Evolutionary conservation across 2,113 vertebrate genomes (phyloP).

Genomic region (Scatophagus argus): DNA sequence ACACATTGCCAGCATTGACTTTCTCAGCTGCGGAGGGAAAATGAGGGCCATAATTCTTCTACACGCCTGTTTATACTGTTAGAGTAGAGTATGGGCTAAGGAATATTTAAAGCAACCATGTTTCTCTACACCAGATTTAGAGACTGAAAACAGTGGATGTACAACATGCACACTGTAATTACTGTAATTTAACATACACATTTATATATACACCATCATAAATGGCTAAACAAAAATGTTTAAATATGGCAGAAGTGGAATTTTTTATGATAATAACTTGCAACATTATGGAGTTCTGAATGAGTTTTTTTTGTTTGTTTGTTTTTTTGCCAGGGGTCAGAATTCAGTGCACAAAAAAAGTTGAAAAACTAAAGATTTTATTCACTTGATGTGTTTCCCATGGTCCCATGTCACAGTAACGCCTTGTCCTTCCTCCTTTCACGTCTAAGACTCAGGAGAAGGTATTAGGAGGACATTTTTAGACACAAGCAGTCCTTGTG

Average conservation of each 20-base stretch:
- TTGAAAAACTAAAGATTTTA: conserved; percentile 35
- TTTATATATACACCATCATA: neutral
- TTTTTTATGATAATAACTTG: neutral
- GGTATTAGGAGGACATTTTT: conserved; percentile 66
- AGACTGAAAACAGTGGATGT: neutral
- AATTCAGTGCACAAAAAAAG: conserved; percentile 27
- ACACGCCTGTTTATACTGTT: conserved; percentile 38
- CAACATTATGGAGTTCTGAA: neutral
- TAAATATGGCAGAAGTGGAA: neutral
- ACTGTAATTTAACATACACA: neutral
- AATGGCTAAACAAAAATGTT: neutral
- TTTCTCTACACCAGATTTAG: neutral
- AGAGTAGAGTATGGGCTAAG: conserved; percentile 4
- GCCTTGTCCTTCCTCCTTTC: conserved; percentile 67
- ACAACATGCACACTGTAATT: neutral
- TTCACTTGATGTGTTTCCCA: conserved; percentile 40
- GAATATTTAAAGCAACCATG: conserved; percentile 20
- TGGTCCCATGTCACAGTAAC: conserved; percentile 51
- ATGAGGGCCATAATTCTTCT: conserved; percentile 40
- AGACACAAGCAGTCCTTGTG: conserved; percentile 73
- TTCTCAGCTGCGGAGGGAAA: conserved; percentile 25
- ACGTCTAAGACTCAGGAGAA: conserved; percentile 62
- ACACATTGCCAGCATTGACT: neutral
- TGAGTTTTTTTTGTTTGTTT: conserved; percentile 1
- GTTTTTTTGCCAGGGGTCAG: too few relatives aligned